Conservation (phyloP, 64 coral and sea anemone species). For the Platygyra sinensis region DNA sequence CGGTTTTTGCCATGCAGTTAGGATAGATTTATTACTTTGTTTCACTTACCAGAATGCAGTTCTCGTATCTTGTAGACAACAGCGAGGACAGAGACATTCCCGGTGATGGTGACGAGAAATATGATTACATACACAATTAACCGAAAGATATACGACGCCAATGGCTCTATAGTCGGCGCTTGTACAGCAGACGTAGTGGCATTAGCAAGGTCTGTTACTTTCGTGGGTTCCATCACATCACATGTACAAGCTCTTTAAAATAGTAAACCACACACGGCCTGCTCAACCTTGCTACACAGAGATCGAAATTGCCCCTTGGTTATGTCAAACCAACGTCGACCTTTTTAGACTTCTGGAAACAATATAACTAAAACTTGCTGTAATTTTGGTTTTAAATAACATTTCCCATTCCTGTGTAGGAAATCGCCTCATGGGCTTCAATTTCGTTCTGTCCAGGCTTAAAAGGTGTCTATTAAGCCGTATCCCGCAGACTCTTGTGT, state of each 20-base stretch:
- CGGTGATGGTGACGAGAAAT: conserved; percentile 46
- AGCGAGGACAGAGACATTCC: conserved; percentile 44
- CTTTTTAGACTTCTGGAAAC: neutral
- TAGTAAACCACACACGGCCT: neutral
- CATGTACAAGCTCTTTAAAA: neutral
- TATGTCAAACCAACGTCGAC: neutral
- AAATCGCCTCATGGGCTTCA: neutral
- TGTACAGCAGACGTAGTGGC: neutral
- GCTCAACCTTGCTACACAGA: neutral
- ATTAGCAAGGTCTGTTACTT: neutral
- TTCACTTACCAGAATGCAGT: conserved; percentile 51
- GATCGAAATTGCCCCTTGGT: neutral
- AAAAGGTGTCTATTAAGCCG: neutral
- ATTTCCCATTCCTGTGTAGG: neutral
- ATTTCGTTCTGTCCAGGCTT: neutral
- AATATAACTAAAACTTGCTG: neutral
- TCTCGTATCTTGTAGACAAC: conserved; percentile 60
- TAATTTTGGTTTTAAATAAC: conserved; percentile 45
- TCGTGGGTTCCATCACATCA: neutral
- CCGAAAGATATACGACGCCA: conserved; percentile 58
- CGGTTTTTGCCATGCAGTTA: neutral
- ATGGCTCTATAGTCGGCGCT: conserved; percentile 1
- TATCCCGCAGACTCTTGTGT: neutral
- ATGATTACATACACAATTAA: conserved; percentile 57
- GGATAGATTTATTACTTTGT: neutral